Evolutionary conservation across 2,888 invertebrate genomes (phyloP).

Genomic region (Brachypalpus laphriformis): DNA sequence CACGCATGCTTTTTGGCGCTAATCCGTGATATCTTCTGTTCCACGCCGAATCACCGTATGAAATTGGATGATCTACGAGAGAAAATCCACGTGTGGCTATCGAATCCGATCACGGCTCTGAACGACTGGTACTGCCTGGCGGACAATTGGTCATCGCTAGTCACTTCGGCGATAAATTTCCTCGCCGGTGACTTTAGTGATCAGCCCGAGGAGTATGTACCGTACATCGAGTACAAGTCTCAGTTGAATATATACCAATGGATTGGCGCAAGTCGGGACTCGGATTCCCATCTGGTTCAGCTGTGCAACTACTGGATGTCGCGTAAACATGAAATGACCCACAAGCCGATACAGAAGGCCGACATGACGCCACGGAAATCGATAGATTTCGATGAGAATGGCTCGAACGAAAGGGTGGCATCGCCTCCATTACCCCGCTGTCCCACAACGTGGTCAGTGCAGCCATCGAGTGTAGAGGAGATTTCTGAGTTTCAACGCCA

Average conservation of each 20-base stretch:
- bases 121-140: constrained; percentile 91
- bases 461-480: constrained; percentile 90
- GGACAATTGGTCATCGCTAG: constrained; percentile 89
- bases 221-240: constrained; percentile 92
- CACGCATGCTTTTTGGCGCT: constrained; percentile 94
- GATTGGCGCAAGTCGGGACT: constrained; percentile 97
- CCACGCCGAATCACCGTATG: constrained; percentile 92
- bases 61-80: constrained; percentile 90
- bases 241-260: constrained; percentile 87
- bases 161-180: constrained; percentile 92
- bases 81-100: constrained; percentile 88
- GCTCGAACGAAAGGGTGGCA: constrained; percentile 80
- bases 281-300: constrained; percentile 89
- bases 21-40: constrained; percentile 93
- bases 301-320: constrained; percentile 92
- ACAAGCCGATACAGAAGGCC: constrained; percentile 77
- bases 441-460: constrained; percentile 92
- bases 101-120: constrained; percentile 91
- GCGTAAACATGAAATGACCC: constrained; percentile 83
- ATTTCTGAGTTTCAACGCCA: constrained; percentile 90
- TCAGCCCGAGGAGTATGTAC: constrained; percentile 93
- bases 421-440: constrained; percentile 86
- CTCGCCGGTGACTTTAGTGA: constrained; percentile 92
- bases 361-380: constrained; percentile 80
- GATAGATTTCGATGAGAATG: constrained; percentile 77